phyloP scores from a whole-genome alignment of 2,113 vertebrate genomes.

The Ophthalmolycus amberensis region DNA sequence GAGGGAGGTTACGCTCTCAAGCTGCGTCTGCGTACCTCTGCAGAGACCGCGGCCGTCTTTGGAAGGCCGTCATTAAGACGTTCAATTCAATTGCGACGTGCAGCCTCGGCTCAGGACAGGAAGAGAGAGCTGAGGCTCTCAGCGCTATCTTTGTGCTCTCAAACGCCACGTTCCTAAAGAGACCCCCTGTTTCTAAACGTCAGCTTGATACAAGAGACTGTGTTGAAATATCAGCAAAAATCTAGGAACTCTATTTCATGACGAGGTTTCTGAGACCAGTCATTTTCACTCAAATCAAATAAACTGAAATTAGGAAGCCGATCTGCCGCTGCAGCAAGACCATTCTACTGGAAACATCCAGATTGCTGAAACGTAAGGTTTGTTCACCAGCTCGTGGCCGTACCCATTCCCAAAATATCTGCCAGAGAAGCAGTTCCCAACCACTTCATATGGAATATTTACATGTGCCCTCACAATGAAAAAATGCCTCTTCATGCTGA shows the following conservation, averaged over 20 bases:
- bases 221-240: neutral
- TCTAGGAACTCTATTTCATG: no score
- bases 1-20: constrained; percentile 55
- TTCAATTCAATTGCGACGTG: neutral
- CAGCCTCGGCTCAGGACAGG: neutral
- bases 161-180: neutral
- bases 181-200: neutral
- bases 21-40: constrained; percentile 51
- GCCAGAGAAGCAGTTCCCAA: no score
- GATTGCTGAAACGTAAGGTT: neutral
- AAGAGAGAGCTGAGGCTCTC: neutral
- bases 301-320: neutral
- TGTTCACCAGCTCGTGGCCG: neutral
- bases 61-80: constrained; percentile 28
- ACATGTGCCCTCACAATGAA: neutral
- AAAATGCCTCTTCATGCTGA: neutral
- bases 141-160: neutral
- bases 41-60: constrained; percentile 22
- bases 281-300: neutral
- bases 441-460: neutral
- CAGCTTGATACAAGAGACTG: neutral
- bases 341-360: neutral
- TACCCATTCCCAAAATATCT: no score
- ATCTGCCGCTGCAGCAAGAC: neutral
- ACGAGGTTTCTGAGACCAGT: neutral